phyloP scores from a whole-genome alignment of 2,888 invertebrate species.

The Phragmatobia fuliginosa region DNA sequence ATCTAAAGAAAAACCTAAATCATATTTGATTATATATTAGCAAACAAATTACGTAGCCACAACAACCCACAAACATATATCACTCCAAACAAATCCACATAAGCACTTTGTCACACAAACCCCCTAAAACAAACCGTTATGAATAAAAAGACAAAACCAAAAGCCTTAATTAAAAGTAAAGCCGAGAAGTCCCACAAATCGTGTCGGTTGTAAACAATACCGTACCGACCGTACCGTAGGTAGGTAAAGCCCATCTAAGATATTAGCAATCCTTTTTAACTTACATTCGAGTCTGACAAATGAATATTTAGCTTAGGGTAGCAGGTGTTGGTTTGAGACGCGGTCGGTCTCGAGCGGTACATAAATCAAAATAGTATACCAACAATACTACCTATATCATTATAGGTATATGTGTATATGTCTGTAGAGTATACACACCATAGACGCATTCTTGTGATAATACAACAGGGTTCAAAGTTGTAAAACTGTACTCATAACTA shows the following conservation, averaged over 20 bases:
- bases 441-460: neutral
- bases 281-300: constrained; percentile 80
- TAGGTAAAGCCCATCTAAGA: constrained; percentile 74
- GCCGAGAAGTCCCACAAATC: constrained; percentile 37
- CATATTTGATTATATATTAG: neutral
- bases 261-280: constrained; percentile 83
- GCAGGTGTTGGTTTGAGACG: constrained; percentile 68
- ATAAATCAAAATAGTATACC: constrained; percentile 72
- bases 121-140: constrained; percentile 13
- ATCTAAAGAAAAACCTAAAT: neutral
- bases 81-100: constrained; percentile 9
- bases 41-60: constrained; percentile 8
- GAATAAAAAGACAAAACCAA: constrained; percentile 21
- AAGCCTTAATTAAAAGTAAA: constrained; percentile 42
- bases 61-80: constrained; percentile 14
- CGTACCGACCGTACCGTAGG: constrained; percentile 55
- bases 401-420: neutral
- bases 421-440: neutral
- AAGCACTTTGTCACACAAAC: constrained; percentile 11
- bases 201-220: constrained; percentile 66
- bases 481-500: neutral
- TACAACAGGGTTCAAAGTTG: neutral
- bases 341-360: constrained; percentile 61
- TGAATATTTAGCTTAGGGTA: constrained; percentile 77
- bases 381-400: constrained; percentile 21